A percentile compares a stretch with the other conserved stretches of the same genome.
phyloP scores from a whole-genome alignment of 2,113 vertebrate species.

The Atherinomorus stipes region DNA sequence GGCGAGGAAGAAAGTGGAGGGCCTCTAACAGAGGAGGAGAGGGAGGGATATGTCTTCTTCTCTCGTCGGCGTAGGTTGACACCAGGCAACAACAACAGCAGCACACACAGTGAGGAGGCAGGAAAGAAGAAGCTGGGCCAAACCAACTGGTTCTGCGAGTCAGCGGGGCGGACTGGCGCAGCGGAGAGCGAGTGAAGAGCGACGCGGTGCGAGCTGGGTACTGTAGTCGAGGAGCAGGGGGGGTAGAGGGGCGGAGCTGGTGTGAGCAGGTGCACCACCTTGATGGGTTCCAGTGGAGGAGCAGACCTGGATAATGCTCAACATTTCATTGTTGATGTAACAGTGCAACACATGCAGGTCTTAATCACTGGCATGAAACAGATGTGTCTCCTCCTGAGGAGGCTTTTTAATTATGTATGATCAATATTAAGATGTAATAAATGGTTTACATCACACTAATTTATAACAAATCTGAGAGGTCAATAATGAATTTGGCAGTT shows the following conservation, averaged over 20 bases:
- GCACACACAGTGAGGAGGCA: slow-evolving; percentile 74
- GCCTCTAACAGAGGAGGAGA: slow-evolving; percentile 68
- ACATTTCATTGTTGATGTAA: not conserved
- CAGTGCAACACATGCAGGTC: not conserved
- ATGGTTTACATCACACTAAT: not conserved
- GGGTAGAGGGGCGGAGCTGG: slow-evolving; percentile 44
- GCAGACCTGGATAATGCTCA: slow-evolving; percentile 2
- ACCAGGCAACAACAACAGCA: slow-evolving; percentile 80
- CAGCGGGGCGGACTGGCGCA: slow-evolving; percentile 80
- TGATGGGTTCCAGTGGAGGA: slow-evolving; percentile 43
- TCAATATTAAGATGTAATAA: slow-evolving; percentile 19
- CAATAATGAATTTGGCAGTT: not conserved
- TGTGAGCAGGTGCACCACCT: slow-evolving; percentile 82
- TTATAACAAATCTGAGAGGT: not conserved
- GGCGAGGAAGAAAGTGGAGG: slow-evolving; percentile 75
- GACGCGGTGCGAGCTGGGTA: slow-evolving; percentile 82
- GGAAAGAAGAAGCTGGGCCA: slow-evolving; percentile 75
- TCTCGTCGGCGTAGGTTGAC: slow-evolving; percentile 83
- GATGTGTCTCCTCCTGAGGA: slow-evolving; percentile 22
- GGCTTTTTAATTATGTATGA: slow-evolving; percentile 10
- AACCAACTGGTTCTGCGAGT: slow-evolving; percentile 83
- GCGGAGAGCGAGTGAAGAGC: slow-evolving; percentile 66
- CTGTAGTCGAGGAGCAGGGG: slow-evolving; percentile 76
- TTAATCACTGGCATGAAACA: slow-evolving; percentile 17
- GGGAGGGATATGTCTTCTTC: slow-evolving; percentile 82